Conservation (phyloP, 2,797 vertebrate genomes). For the Eleutherodactylus coqui region DNA sequence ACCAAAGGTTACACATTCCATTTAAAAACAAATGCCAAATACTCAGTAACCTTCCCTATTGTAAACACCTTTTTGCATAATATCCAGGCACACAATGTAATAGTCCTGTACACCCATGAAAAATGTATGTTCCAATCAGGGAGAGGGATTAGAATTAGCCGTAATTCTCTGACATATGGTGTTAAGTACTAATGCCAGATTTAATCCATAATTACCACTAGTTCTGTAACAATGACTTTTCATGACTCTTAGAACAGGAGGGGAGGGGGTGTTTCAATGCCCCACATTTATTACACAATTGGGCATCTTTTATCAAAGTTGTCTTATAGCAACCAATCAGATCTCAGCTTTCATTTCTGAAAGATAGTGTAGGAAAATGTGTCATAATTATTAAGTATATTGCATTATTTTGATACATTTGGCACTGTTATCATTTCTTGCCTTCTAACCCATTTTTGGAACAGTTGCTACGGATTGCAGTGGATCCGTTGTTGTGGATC, state of each 20-base stretch:
- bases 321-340: no score
- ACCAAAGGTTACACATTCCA: no score
- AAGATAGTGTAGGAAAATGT: no score
- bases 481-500: no score
- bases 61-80: background rate
- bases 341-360: no score
- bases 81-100: background rate
- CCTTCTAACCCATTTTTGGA: no score
- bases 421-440: no score
- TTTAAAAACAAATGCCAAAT: no score
- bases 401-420: no score
- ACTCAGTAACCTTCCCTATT: background rate
- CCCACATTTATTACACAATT: background rate
- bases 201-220: background rate
- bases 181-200: background rate
- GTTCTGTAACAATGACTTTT: background rate
- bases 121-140: background rate
- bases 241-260: background rate
- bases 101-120: background rate
- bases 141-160: background rate
- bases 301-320: background rate
- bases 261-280: background rate
- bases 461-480: no score
- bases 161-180: background rate
- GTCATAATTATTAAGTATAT: no score